These are phyloP conservation scores for Anas platyrhynchos DNA, from an alignment of 2,113 vertebrate genomes.

Conservation along the genomic window DNA sequence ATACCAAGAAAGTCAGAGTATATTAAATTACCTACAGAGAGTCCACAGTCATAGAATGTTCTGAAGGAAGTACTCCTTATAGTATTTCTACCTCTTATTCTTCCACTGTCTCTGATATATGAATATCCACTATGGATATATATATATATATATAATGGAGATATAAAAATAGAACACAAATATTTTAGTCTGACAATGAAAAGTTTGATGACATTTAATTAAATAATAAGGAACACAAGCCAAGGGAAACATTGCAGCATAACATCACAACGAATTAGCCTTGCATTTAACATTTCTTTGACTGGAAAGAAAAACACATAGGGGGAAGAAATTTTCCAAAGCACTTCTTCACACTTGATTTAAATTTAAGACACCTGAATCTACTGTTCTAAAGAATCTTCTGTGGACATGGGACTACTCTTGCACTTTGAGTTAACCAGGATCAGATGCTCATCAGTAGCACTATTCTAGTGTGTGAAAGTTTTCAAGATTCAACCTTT, in stretches of 20 bases:
- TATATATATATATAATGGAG: background rate
- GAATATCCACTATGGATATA: too few relatives aligned
- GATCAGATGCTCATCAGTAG: conserved; percentile 1
- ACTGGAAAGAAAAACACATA: background rate
- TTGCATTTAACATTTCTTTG: conserved; percentile 18
- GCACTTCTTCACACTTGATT: conserved; percentile 14
- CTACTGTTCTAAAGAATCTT: background rate
- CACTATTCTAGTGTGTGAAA: background rate
- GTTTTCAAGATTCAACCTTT: background rate
- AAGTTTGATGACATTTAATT: conserved; percentile 11
- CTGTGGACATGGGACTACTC: background rate
- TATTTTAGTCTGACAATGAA: conserved; percentile 17
- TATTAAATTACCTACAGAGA: conserved; percentile 42
- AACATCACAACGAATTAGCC: conserved; percentile 23
- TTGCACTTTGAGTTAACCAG: background rate
- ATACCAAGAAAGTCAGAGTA: background rate
- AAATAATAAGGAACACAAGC: background rate
- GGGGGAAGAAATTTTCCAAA: conserved; percentile 6
- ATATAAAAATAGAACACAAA: conserved; percentile 5
- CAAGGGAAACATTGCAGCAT: background rate
- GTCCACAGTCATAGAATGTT: background rate
- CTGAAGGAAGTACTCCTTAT: background rate
- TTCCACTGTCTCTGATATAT: background rate
- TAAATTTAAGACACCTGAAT: background rate
- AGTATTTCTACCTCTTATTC: background rate